Evolutionary conservation across 2,888 invertebrate species (phyloP).

Genomic region (Asteroscopus sphinx): DNA sequence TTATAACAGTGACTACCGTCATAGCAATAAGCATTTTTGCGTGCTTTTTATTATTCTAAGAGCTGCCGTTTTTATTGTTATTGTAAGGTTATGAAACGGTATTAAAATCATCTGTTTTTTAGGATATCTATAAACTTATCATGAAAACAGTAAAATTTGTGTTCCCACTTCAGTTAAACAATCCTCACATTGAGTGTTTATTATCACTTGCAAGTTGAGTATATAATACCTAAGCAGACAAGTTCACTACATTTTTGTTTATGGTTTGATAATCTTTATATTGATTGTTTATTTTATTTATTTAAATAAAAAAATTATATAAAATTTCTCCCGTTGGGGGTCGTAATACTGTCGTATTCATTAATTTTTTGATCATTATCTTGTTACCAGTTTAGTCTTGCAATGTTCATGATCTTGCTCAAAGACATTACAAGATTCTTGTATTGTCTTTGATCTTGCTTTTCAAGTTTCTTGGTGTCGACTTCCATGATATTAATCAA

Average conservation of each 20-base stretch:
- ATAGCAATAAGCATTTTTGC: not conserved
- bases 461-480: too few species aligned
- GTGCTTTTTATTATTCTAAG: conserved; percentile 5
- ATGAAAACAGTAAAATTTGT: not conserved
- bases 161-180: conserved; percentile 18
- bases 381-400: too few species aligned
- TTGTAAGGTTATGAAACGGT: not conserved
- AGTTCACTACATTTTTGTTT: conserved; percentile 21
- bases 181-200: conserved; percentile 18
- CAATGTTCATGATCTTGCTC: too few species aligned
- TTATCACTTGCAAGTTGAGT: conserved; percentile 13
- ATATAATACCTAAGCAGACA: conserved; percentile 15
- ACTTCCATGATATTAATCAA: too few species aligned
- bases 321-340: too few species aligned
- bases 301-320: too few species aligned
- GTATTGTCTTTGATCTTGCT: too few species aligned
- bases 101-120: not conserved
- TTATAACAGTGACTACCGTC: not conserved
- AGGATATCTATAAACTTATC: not conserved
- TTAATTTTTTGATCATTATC: too few species aligned
- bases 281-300: too few species aligned
- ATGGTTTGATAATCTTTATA: conserved; percentile 5
- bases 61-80: conserved; percentile 7
- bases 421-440: too few species aligned
- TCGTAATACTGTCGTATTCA: too few species aligned